Evolutionary conservation across 2,888 invertebrate species (phyloP).

Genomic region (Ctenicera cuprea): DNA sequence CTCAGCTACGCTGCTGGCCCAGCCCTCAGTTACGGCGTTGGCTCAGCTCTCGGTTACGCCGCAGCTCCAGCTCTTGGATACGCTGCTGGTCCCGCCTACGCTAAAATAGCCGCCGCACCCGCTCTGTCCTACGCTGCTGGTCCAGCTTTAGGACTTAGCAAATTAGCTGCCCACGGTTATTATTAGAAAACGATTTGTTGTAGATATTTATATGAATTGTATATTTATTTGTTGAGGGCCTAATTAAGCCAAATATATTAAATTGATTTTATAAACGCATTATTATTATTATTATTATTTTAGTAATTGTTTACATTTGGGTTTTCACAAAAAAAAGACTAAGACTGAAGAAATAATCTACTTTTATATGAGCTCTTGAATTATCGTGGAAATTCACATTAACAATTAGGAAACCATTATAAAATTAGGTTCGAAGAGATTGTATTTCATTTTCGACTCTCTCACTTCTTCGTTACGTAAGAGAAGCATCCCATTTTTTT

Average conservation of each 20-base stretch:
- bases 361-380: too few relatives aligned
- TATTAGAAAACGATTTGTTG: slow-evolving; percentile 36
- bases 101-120: slow-evolving; percentile 30
- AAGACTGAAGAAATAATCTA: too few relatives aligned
- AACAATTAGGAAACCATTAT: too few relatives aligned
- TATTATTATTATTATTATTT: too few relatives aligned
- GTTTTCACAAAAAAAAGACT: too few relatives aligned
- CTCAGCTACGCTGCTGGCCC: slow-evolving; percentile 49
- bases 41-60: slow-evolving; percentile 36
- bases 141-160: slow-evolving; percentile 57
- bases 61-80: slow-evolving; percentile 38
- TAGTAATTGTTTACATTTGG: too few relatives aligned
- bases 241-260: slow-evolving; percentile 35
- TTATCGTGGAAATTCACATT: too few relatives aligned
- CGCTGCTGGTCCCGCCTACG: slow-evolving; percentile 40
- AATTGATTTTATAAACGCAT: slow-evolving; percentile 11
- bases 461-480: too few relatives aligned
- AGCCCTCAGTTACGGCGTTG: slow-evolving; percentile 32
- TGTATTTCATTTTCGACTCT: too few relatives aligned
- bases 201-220: slow-evolving; percentile 42
- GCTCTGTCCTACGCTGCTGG: slow-evolving; percentile 42
- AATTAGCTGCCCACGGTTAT: slow-evolving; percentile 7
- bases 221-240: slow-evolving; percentile 44
- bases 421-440: too few relatives aligned
- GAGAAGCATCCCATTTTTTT: too few relatives aligned